Conservation (phyloP, 2,113 vertebrate species). For the Sorex araneus region DNA sequence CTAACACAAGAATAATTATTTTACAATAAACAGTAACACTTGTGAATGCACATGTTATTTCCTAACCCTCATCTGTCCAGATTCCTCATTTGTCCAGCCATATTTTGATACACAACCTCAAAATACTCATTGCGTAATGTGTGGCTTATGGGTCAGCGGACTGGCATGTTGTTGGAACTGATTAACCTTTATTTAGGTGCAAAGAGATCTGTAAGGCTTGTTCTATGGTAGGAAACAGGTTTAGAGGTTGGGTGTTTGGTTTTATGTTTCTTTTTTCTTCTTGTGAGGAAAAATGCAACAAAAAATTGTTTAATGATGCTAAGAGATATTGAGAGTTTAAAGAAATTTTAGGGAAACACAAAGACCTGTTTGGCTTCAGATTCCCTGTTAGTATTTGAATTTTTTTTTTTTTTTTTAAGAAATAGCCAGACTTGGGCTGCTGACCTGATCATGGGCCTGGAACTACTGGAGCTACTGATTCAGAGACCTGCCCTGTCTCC, state of each 20-base stretch:
- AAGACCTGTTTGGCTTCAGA: background rate
- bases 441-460: too few species aligned
- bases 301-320: background rate
- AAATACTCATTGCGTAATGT: background rate
- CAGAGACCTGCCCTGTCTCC: background rate
- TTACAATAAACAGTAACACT: conserved; percentile 29
- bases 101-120: background rate
- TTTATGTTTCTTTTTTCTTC: background rate
- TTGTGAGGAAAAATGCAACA: background rate
- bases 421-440: background rate
- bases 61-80: background rate
- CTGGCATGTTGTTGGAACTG: background rate
- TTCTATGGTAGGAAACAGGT: background rate
- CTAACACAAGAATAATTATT: background rate
- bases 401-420: conserved; percentile 11
- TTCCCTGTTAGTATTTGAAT: background rate
- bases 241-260: background rate
- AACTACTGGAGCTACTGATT: background rate
- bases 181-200: conserved; percentile 27
- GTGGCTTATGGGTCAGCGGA: conserved; percentile 27
- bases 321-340: background rate
- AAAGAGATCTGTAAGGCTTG: conserved; percentile 24
- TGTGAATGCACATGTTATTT: background rate
- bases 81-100: conserved; percentile 39
- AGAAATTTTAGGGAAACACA: conserved; percentile 5